phyloP scores from a whole-genome alignment of 2,888 invertebrate genomes.

The Helicoverpa assulta region DNA sequence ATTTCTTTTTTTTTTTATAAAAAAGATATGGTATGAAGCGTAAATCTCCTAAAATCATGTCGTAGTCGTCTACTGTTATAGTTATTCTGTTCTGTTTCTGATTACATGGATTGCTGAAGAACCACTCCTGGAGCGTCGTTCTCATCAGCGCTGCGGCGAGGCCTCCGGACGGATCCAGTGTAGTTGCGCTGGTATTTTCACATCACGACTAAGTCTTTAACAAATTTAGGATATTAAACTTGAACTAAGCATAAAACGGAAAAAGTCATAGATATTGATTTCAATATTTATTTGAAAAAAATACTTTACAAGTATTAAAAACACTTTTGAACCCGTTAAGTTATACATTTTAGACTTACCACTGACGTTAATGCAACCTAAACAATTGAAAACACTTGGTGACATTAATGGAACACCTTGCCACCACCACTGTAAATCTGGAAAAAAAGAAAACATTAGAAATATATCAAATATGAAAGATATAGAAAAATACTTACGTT shows the following conservation, averaged over 20 bases:
- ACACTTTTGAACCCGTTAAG: constrained; percentile 82
- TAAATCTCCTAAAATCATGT: constrained; percentile 29
- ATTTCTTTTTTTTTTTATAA: constrained; percentile 2
- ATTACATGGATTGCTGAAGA: constrained; percentile 67
- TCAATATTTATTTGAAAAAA: constrained; percentile 87
- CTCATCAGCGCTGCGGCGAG: constrained; percentile 74
- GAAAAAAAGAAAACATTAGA: constrained; percentile 84
- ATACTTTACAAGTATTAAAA: constrained; percentile 81
- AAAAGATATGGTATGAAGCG: constrained; percentile 26
- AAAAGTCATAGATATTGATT: constrained; percentile 77
- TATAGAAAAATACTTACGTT: constrained; percentile 94
- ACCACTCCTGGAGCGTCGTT: constrained; percentile 72
- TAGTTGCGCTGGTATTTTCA: constrained; percentile 70
- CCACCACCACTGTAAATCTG: constrained; percentile 77
- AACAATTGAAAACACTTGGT: constrained; percentile 73
- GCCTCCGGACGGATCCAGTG: constrained; percentile 76
- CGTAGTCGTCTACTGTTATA: constrained; percentile 22
- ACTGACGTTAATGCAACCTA: constrained; percentile 77
- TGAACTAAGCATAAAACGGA: constrained; percentile 72
- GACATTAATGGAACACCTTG: constrained; percentile 62
- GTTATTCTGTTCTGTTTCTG: constrained; percentile 48
- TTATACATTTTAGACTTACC: constrained; percentile 90
- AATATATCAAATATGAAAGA: constrained; percentile 58
- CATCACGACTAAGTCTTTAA: constrained; percentile 77
- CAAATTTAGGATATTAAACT: constrained; percentile 78